Percentiles rank a stretch among this genome's conserved stretches.
These are phyloP conservation scores for Lamellibrachia luymesi DNA, from an alignment of 1,140 invertebrate genomes.

Conservation along the genomic window DNA sequence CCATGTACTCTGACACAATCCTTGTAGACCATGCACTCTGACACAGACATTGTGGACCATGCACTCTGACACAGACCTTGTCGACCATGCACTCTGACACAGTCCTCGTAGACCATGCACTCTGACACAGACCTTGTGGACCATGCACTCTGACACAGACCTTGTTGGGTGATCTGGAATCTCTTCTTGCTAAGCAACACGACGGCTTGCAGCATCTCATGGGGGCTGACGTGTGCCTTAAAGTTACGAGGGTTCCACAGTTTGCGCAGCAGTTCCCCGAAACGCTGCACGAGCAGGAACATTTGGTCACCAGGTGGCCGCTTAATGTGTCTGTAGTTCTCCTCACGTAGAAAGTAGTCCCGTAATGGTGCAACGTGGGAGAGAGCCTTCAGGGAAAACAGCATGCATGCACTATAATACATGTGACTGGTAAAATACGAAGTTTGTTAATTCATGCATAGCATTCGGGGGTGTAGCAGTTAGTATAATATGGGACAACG, in stretches of 20 bases:
- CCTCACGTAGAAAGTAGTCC: conserved; percentile 92
- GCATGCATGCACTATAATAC: background rate
- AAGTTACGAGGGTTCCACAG: conserved; percentile 99
- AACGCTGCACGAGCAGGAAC: conserved; percentile 90
- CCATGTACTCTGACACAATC: too few species aligned
- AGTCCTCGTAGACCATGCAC: too few species aligned
- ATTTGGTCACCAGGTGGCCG: conserved; percentile 76
- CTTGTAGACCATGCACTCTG: too few species aligned
- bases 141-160: conserved; percentile 52
- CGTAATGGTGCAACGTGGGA: conserved; percentile 91
- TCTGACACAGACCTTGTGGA: too few species aligned
- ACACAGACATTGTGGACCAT: too few species aligned
- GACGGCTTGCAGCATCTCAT: conserved; percentile 99
- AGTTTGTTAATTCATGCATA: background rate
- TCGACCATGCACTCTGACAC: too few species aligned
- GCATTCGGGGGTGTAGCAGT: background rate
- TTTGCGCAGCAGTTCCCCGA: conserved; percentile 96
- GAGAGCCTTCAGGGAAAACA: conserved; percentile 67
- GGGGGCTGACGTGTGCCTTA: conserved; percentile 98
- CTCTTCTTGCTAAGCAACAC: conserved; percentile 96
- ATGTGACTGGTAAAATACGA: background rate
- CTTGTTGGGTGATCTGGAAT: conserved; percentile 98
- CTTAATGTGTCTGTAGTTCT: conserved; percentile 85
- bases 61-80: too few species aligned
- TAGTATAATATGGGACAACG: background rate